A percentile compares a stretch with the other conserved stretches of the same genome.
These are phyloP conservation scores for Napeogenes inachia DNA, from an alignment of 2,888 invertebrate genomes.

Conservation along the genomic window DNA sequence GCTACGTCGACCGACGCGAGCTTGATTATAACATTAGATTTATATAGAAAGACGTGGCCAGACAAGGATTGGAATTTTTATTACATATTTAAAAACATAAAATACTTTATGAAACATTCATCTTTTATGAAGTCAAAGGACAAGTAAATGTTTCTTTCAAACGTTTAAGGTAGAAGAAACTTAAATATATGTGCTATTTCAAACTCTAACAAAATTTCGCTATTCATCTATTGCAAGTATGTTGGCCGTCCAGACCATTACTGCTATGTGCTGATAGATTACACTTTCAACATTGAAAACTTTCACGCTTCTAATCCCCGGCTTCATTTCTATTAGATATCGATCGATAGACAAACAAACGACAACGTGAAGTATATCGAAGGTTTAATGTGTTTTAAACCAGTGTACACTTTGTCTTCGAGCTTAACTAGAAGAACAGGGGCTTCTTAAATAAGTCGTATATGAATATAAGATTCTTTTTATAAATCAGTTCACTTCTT, in stretches of 20 bases:
- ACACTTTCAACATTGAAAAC: neutral
- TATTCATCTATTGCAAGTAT: neutral
- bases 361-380: neutral
- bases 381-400: neutral
- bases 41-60: too few species aligned
- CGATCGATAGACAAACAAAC: neutral
- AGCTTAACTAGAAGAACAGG: neutral
- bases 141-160: too few species aligned
- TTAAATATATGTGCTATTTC: too few species aligned
- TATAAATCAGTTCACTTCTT: neutral
- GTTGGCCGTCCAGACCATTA: neutral
- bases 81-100: too few species aligned
- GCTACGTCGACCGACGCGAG: neutral
- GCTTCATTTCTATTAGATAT: neutral
- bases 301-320: neutral
- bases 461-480: neutral
- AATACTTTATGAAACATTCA: too few species aligned
- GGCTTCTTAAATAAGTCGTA: neutral
- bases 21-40: too few species aligned
- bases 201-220: slow-evolving; percentile 1
- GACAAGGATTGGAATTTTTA: too few species aligned
- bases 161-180: too few species aligned
- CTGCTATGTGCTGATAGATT: slow-evolving; percentile 1
- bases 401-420: neutral
- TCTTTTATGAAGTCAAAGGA: too few species aligned